A percentile compares a stretch with the other conserved stretches of the same genome.
These are phyloP conservation scores for Sylvia borin DNA, from an alignment of 2,797 vertebrate species.

Conservation along the genomic window DNA sequence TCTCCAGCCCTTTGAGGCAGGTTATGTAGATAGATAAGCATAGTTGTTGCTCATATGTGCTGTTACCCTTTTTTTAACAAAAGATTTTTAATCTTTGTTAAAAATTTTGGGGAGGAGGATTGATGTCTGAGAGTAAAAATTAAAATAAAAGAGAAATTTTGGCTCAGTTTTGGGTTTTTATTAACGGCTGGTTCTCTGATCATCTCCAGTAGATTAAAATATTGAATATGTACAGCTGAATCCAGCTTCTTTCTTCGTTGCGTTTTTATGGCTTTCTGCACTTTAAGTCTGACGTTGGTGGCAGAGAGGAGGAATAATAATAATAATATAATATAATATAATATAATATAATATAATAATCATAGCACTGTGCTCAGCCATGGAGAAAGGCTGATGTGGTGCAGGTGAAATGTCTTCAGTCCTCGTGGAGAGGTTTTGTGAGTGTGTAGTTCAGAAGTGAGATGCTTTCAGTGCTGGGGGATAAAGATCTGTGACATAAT, in stretches of 20 bases:
- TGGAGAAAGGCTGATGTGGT: background rate
- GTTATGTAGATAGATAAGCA: background rate
- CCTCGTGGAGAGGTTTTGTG: background rate
- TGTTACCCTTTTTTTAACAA: background rate
- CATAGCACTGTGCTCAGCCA: rapidly evolving
- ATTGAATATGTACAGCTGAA: background rate
- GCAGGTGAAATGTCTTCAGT: background rate
- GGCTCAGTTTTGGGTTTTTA: background rate
- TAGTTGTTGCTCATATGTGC: background rate
- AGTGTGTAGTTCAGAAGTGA: background rate
- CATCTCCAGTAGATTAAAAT: background rate
- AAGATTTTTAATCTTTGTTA: background rate
- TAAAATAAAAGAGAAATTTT: background rate
- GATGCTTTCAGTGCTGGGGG: background rate
- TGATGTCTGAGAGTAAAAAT: background rate
- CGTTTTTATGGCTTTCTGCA: background rate
- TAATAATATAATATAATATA: background rate
- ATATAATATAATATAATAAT: background rate
- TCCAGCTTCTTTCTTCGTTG: background rate
- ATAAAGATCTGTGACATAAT: background rate
- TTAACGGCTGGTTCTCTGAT: background rate
- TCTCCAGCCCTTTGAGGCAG: background rate
- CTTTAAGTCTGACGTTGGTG: background rate
- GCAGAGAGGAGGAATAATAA: background rate
- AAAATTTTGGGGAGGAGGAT: rapidly evolving